Base-by-base conservation (phyloP, 2,797 vertebrate genomes). In the Luscinia megarhynchos region DNA sequence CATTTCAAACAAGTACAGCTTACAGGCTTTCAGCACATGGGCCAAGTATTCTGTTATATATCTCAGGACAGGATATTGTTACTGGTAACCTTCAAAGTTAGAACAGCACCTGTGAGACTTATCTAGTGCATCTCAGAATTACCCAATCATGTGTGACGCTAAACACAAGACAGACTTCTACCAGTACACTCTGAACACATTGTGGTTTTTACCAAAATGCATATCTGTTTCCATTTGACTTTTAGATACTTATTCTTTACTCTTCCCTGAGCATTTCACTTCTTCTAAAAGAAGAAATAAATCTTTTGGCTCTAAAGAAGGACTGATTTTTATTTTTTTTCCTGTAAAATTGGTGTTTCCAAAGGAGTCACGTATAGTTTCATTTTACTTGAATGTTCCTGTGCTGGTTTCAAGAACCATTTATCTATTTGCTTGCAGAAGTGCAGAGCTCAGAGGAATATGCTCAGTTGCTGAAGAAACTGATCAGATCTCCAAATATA, bases 381-480 rank as follows among this genome's bases (percentile, higher is more conserved):
- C 22, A 75, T 83, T 94, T 94, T 81, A 63, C 38, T n/a, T 87
- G 54, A 69, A 82, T 77, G 27, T 85, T 92, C 12, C 46, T 64
- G 50, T 48, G 7, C 62, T 84, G n/a, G 58, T 70, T 94, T 73
- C 69, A 89, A 73, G 61, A 94, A 17, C 30, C 21, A 54, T 86
- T 89, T 91, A 50, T 90, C 51, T 94, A 22, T 93, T 97, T 93
- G 41, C 94, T 91, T 94, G 86, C 97, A 99, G 99, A 99, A 97
- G 97, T 98, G 93, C 98, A 97, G 91, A 99, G 97, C 96, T 96
- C 98, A 4, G 99, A 99, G 81, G 99, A 99, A 89, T 98, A 98
- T 17, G 98, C 97, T 93, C 98, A 98, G 97, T 98, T 99, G 96
- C 97, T 99, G 86, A 98, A 98, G 95, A 98, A 98, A 92, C 97